Conservation (phyloP, 1,140 invertebrate species). For the Anastatus disparis region DNA sequence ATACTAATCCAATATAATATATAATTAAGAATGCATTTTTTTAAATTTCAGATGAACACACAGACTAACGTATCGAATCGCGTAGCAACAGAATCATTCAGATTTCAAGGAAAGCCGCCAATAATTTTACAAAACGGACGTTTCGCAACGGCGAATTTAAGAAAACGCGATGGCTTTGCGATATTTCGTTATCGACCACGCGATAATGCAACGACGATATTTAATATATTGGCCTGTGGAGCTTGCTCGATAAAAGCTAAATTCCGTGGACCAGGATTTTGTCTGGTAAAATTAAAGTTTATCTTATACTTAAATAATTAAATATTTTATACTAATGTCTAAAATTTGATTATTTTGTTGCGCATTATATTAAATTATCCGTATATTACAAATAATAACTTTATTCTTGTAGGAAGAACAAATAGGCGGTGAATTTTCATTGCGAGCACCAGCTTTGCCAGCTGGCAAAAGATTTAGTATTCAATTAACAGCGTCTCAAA, state of each 20-base stretch:
- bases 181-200: constrained; percentile 61
- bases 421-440: constrained; percentile 57
- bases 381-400: background rate
- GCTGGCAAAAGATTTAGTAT: constrained; percentile 58
- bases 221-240: constrained; percentile 61
- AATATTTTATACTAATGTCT: background rate
- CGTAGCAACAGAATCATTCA: constrained; percentile 56
- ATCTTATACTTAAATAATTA: background rate
- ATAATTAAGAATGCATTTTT: too few species aligned
- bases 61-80: constrained; percentile 61
- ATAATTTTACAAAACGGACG: constrained; percentile 55
- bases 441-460: constrained; percentile 57
- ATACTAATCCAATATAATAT: too few species aligned
- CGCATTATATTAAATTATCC: background rate
- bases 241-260: constrained; percentile 58
- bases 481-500: constrained; percentile 56
- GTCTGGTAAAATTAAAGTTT: background rate
- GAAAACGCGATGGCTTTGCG: constrained; percentile 57
- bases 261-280: constrained; percentile 53
- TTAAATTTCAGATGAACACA: constrained; percentile 55
- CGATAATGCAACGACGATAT: constrained; percentile 57
- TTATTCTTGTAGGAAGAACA: constrained; percentile 60
- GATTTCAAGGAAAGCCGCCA: constrained; percentile 58
- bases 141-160: constrained; percentile 55
- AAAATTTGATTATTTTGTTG: background rate